A percentile compares a stretch with the other conserved stretches of the same genome.
These are phyloP conservation scores for Dasysyrphus albostriatus DNA, from an alignment of 2,888 invertebrate genomes.

Conservation along the genomic window DNA sequence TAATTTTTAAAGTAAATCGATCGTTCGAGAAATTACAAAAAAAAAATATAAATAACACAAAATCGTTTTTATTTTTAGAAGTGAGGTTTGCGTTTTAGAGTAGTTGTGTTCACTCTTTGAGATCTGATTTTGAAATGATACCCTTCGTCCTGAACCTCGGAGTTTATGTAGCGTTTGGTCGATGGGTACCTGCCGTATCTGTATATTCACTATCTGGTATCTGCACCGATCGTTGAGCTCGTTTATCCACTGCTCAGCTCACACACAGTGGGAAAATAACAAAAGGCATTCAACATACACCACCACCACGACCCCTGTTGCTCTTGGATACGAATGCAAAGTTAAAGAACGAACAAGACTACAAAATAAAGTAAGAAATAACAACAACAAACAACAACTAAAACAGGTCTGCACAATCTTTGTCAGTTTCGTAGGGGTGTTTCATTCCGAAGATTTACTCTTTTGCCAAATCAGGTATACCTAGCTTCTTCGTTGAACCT, in stretches of 20 bases:
- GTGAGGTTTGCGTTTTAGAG: slow-evolving; percentile 4
- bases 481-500: not conserved
- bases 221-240: slow-evolving; percentile 54
- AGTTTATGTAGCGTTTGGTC: slow-evolving; percentile 81
- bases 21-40: slow-evolving; percentile 35
- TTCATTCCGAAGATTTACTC: slow-evolving; percentile 45
- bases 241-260: slow-evolving; percentile 36
- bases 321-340: slow-evolving; percentile 55
- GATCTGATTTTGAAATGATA: slow-evolving; percentile 86
- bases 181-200: slow-evolving; percentile 47
- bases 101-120: slow-evolving; percentile 82
- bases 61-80: slow-evolving; percentile 50
- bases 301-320: slow-evolving; percentile 61
- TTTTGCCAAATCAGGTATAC: slow-evolving; percentile 49
- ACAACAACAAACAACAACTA: slow-evolving; percentile 27
- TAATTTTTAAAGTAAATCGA: slow-evolving; percentile 12
- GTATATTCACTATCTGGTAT: slow-evolving; percentile 10
- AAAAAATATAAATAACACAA: slow-evolving; percentile 13
- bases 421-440: slow-evolving; percentile 46
- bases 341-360: slow-evolving; percentile 40
- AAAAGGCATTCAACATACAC: slow-evolving; percentile 39
- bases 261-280: slow-evolving; percentile 24
- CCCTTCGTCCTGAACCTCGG: slow-evolving; percentile 83
- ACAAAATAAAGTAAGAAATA: slow-evolving; percentile 5
- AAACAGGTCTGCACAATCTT: slow-evolving; percentile 64